Evolutionary conservation across 2,888 invertebrate genomes (phyloP).

Genomic region (Aricia artaxerxes): DNA sequence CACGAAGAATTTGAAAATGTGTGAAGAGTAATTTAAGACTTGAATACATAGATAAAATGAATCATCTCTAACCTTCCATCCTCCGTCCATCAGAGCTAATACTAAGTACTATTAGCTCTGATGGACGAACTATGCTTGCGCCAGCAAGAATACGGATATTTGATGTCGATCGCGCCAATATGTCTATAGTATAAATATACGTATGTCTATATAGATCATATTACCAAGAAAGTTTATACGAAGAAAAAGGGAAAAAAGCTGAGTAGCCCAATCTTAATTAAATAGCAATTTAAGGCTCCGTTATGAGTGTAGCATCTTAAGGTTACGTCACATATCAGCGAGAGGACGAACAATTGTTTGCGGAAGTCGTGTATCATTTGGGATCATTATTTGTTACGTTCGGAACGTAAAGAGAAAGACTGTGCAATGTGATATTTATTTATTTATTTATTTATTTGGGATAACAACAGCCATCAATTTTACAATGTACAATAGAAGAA

Average conservation of each 20-base stretch:
- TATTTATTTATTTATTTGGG: too few species aligned
- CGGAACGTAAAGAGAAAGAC: neutral
- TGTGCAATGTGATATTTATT: neutral
- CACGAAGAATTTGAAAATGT: too few species aligned
- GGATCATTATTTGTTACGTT: neutral
- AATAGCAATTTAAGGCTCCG: constrained; percentile 7
- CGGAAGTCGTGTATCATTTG: neutral
- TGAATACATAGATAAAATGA: neutral
- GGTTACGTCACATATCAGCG: neutral
- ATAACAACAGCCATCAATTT: too few species aligned
- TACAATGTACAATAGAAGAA: too few species aligned
- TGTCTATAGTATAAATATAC: too few species aligned
- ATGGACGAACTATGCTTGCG: too few species aligned
- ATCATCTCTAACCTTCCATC: neutral
- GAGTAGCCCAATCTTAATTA: neutral
- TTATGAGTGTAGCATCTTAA: constrained; percentile 15
- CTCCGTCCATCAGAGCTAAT: too few species aligned
- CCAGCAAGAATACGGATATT: too few species aligned
- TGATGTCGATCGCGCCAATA: too few species aligned
- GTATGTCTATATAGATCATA: too few species aligned
- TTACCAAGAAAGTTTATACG: neutral
- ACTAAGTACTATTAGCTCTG: too few species aligned
- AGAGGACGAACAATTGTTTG: constrained; percentile 21
- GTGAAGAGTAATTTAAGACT: too few species aligned
- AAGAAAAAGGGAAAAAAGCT: neutral